A percentile compares a stretch with the other conserved stretches of the same genome.
These are phyloP conservation scores for Lepidochrysops patricia DNA, from an alignment of 2,888 invertebrate genomes.

Conservation along the genomic window DNA sequence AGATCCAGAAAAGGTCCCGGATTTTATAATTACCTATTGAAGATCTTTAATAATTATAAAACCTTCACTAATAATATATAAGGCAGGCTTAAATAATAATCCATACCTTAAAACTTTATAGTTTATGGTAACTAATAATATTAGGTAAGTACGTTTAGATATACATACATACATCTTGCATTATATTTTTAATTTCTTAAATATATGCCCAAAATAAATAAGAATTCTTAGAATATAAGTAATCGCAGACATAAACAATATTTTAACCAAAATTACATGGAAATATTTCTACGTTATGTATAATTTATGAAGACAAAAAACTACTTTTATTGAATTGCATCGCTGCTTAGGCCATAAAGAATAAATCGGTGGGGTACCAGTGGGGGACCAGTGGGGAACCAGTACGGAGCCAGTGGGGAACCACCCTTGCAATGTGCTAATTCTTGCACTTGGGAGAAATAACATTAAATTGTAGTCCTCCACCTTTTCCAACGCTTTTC, in stretches of 20 bases:
- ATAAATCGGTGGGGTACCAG: conserved; percentile 15
- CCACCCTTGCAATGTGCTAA: conserved; percentile 51
- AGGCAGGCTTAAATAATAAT: too few species aligned
- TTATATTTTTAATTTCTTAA: too few species aligned
- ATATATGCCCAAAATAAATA: neutral
- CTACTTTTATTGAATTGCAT: conserved; percentile 5
- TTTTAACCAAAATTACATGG: neutral
- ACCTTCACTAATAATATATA: too few species aligned
- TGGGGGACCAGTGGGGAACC: conserved; percentile 22
- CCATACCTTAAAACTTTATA: too few species aligned
- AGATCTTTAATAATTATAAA: too few species aligned
- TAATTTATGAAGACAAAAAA: neutral
- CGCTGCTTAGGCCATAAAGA: neutral
- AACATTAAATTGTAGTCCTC: conserved; percentile 53
- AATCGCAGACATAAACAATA: neutral
- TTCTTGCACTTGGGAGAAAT: conserved; percentile 63
- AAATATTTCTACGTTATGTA: neutral
- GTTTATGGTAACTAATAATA: too few species aligned
- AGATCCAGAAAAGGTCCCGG: too few species aligned
- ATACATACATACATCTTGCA: too few species aligned
- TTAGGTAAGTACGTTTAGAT: too few species aligned
- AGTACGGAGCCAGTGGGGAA: conserved; percentile 20
- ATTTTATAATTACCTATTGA: too few species aligned
- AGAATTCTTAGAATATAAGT: neutral
- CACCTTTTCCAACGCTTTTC: conserved; percentile 41